Base-by-base conservation (phyloP, 2,888 invertebrate genomes). In the Torymus auratus region DNA sequence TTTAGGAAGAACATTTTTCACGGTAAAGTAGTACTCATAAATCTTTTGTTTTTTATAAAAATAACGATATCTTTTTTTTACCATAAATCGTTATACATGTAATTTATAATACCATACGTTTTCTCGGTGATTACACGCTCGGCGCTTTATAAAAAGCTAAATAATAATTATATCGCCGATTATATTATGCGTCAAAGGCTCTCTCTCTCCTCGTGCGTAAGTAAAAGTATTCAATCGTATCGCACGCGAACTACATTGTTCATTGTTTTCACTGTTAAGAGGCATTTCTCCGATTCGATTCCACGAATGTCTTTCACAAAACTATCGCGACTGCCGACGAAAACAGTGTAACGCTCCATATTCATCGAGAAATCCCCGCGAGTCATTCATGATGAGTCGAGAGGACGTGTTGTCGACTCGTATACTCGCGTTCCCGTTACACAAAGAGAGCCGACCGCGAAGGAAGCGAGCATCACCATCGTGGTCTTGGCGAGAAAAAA, bases 211-310 rank as follows among this genome's bases (percentile, higher is more conserved):
- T 20, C 10, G 50, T 23, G 55, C 50, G 41, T 14, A 13, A 41
- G 62, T 62, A 72, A 62, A 62, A 72, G 72, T 61, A 62, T 72
- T 62, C 15, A 72, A 72, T 72, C 72, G 28, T 62, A 62, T 15
- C 15, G 52, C 60, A n/a, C n/a, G 53, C 52, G 62, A 72, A 64
- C 64, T 62, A 10, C 17, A 73, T 73, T 73, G 73, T 73, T 12
- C 64, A 64, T 64, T 64, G 64, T 56, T 4, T 5, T 10, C 20
- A 17, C 41, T 41, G 20, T 12, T 41, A 17, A 5, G 61, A 50
- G 17, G 50, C 15, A 15, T 58, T 10, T 41, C 17, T 52, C 28
- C 41, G 7, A 41, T n/a, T 20, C 61, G 10, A n/a, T 65, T 52
- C 17, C 7, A 12, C 14, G 52, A 23, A 23, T 20, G 12, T 55